Evolutionary conservation across 2,888 invertebrate species (phyloP), one percentile per base, ranked within the genome.

Genomic region (Empis livida): DNA sequence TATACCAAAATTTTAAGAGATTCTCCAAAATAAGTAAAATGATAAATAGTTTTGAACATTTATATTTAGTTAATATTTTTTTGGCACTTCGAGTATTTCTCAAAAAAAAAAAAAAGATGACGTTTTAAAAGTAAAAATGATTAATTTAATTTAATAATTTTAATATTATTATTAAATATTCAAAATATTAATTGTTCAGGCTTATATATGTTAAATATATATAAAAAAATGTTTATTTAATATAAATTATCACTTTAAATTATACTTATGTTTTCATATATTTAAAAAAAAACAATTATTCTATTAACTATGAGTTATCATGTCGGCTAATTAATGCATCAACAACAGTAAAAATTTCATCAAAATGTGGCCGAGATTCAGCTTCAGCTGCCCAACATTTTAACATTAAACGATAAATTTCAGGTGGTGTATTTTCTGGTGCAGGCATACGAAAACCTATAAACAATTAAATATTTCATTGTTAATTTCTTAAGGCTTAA

Each of bases 321-420:
- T n/a, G 35, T 13, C 35, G 35, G n/a, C n/a, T n/a, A 35, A 35
- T 35, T 13, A n/a, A 35, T n/a, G 35, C 35, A 63, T 89, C 88
- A 15, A 89, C 84, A 53, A 80, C 77, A 30, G 81, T 79, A 64
- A 78, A 83, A 57, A 94, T 85, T 71, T 91, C 88, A 67, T 87
- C 84, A 70, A 95, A 95, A 68, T 91, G 91, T 37, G 93, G 94
- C 57, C 95, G 76, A 60, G 85, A 83, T 54, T 92, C 91, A 4
- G 93, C 84, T 61, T 91, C 85, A 63, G 92, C 91, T 61, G 91
- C 88, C 95, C 95, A 95, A 65, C 94, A 94, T 50, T 84, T 78
- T 49, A 89, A 70, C 93, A 95, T 94, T 51, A 95, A 72, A 49
- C 84, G 79, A 69, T 95, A 91, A 66, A 93, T 85, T 64, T 89